Evolutionary conservation across 2,888 invertebrate species (phyloP).

Genomic region (Pandemis cinnamomeana): DNA sequence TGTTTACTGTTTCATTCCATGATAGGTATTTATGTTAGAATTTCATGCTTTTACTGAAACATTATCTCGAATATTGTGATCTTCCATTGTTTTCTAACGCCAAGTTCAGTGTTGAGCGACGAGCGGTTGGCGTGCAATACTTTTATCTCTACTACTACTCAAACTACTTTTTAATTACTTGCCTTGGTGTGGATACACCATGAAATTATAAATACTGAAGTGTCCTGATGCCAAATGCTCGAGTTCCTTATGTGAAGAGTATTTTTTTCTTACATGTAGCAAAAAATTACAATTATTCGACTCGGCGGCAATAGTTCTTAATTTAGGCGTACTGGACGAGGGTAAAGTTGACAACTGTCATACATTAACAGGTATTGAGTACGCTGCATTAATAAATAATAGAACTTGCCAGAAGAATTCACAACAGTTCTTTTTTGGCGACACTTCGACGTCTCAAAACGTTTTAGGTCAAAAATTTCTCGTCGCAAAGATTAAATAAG

Average conservation of each 20-base stretch:
- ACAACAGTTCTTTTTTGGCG: background rate
- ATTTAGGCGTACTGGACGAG: background rate
- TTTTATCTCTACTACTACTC: background rate
- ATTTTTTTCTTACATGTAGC: background rate
- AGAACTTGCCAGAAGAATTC: constrained; percentile 3
- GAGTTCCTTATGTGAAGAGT: background rate
- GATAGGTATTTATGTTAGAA: constrained; percentile 37
- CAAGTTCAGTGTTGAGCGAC: background rate
- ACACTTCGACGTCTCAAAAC: background rate
- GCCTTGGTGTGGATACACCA: background rate
- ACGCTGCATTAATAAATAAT: background rate
- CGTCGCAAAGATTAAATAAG: constrained; percentile 31
- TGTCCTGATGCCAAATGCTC: background rate
- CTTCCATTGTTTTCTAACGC: background rate
- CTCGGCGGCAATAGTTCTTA: background rate
- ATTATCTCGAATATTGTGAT: constrained; percentile 25
- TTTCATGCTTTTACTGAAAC: constrained; percentile 27
- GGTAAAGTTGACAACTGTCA: background rate
- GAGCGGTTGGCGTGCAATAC: background rate
- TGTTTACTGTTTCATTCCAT: constrained; percentile 38
- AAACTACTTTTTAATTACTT: background rate
- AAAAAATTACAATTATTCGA: background rate
- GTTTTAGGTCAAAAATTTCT: constrained; percentile 15
- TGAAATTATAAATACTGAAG: background rate
- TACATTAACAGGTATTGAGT: background rate